These are phyloP conservation scores for Bufotes viridis DNA, from an alignment of 2,797 vertebrate species.

Conservation along the genomic window DNA sequence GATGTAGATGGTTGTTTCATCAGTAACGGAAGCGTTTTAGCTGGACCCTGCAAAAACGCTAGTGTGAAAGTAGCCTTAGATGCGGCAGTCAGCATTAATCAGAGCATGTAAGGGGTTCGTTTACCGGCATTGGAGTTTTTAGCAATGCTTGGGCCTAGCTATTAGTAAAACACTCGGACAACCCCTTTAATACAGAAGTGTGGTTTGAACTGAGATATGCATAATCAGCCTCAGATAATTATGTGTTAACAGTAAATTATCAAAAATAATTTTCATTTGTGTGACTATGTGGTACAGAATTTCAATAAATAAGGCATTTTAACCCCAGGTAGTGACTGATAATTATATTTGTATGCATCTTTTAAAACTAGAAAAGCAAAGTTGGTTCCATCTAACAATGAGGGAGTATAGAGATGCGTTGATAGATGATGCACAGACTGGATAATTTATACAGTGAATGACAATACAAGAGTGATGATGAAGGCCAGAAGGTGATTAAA, in stretches of 20 bases:
- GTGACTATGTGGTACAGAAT: background rate
- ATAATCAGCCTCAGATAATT: background rate
- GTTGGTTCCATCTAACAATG: background rate
- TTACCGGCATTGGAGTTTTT: too few species aligned
- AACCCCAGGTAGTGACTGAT: background rate
- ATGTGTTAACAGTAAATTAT: background rate
- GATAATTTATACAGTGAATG: constrained; percentile 34
- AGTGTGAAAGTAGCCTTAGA: too few species aligned
- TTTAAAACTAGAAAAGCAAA: background rate
- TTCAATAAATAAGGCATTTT: background rate
- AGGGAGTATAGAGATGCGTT: background rate
- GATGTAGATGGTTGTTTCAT: too few species aligned
- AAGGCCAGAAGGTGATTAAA: constrained; percentile 41
- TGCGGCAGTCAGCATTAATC: too few species aligned
- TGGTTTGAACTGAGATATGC: background rate
- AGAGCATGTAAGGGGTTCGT: too few species aligned
- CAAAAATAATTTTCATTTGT: background rate
- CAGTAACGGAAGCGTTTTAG: too few species aligned
- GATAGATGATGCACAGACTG: background rate
- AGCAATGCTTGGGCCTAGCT: too few species aligned
- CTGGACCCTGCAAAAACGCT: too few species aligned
- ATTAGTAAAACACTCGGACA: too few species aligned
- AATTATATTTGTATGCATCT: background rate
- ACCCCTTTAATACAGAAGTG: too few species aligned
- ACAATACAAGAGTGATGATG: constrained; percentile 27